A percentile compares a stretch with the other conserved stretches of the same genome.
Evolutionary conservation across 2,797 vertebrate species (phyloP).

Genomic region (Sebastes ruberrimus): DNA sequence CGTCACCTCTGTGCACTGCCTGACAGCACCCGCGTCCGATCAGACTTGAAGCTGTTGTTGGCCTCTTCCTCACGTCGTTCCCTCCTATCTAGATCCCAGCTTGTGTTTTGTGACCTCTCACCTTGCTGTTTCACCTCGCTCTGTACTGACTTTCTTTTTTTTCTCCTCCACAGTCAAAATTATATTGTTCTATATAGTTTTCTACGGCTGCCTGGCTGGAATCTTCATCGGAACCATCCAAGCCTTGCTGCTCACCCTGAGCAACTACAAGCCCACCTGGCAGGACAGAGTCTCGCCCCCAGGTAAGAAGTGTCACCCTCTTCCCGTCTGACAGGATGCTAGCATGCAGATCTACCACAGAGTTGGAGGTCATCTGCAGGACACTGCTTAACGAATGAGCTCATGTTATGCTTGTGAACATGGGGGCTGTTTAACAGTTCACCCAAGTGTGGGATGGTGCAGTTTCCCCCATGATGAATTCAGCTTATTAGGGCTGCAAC

Average conservation of each 20-base stretch:
- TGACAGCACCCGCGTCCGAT: no score
- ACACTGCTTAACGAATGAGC: no score
- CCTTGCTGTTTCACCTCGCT: not conserved
- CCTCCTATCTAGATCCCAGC: no score
- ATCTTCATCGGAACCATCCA: slow-evolving; percentile 98
- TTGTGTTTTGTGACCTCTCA: no score
- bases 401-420: no score
- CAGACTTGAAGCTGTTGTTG: no score
- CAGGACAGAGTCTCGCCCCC: slow-evolving; percentile 96
- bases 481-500: no score
- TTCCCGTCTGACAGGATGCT: not conserved
- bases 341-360: not conserved
- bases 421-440: not conserved
- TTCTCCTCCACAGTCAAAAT: slow-evolving; percentile 89
- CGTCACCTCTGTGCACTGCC: no score
- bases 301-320: slow-evolving; percentile 80
- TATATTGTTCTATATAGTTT: slow-evolving; percentile 91
- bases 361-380: not conserved
- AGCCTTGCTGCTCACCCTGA: slow-evolving; percentile 93
- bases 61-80: no score
- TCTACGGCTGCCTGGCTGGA: slow-evolving; percentile 94
- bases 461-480: not conserved
- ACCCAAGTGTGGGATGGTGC: not conserved
- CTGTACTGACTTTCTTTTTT: not conserved
- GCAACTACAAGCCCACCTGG: slow-evolving; percentile 93